These are phyloP conservation scores for Protula sp. DNA, from an alignment of 2,888 invertebrate species.

Conservation along the genomic window DNA sequence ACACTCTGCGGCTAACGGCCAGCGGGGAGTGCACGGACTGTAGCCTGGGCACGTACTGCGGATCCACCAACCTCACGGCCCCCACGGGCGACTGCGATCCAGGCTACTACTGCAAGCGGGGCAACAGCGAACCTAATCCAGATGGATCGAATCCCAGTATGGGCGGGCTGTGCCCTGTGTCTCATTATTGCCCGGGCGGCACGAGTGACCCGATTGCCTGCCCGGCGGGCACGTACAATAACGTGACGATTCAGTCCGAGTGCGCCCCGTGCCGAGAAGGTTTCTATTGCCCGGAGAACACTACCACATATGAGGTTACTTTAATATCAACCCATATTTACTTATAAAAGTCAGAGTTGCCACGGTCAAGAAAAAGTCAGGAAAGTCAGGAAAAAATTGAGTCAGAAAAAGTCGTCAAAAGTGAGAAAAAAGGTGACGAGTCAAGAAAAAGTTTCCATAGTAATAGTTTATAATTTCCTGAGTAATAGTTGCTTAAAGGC, in stretches of 20 bases:
- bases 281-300: conserved; percentile 46
- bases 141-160: conserved; percentile 32
- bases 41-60: conserved; percentile 43
- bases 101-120: conserved; percentile 43
- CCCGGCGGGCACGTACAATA: conserved; percentile 45
- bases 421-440: too few relatives aligned
- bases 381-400: too few relatives aligned
- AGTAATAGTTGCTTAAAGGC: too few relatives aligned
- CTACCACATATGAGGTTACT: conserved; percentile 32
- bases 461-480: too few relatives aligned
- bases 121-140: conserved; percentile 39
- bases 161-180: conserved; percentile 46
- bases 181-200: conserved; percentile 46
- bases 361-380: too few relatives aligned
- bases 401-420: too few relatives aligned
- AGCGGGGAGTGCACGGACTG: conserved; percentile 44
- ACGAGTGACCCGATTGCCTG: conserved; percentile 43
- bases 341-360: not conserved
- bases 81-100: conserved; percentile 39
- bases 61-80: conserved; percentile 32
- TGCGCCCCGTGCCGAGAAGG: conserved; percentile 42
- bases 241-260: conserved; percentile 35
- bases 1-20: too few relatives aligned
- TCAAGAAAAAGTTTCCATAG: too few relatives aligned
- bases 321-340: too few relatives aligned